Conservation (phyloP, 2,888 invertebrate genomes). For the Stenichneumon culpator region DNA sequence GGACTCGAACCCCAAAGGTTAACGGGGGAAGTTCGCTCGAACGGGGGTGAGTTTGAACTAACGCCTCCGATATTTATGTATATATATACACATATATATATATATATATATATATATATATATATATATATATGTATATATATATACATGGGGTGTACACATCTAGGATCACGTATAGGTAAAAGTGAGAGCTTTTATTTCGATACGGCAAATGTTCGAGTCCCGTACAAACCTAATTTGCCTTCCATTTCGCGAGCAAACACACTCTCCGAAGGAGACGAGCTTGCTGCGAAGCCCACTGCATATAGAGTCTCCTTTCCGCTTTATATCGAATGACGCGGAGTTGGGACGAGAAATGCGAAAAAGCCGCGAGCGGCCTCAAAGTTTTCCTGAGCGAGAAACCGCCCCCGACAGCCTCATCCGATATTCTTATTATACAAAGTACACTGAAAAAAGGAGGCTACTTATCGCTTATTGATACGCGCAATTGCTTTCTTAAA, state of each 20-base stretch:
- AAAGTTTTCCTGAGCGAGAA: neutral
- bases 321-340: slow-evolving; percentile 3
- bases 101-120: neutral
- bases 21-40: slow-evolving; percentile 71
- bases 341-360: neutral
- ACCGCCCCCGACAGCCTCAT: neutral
- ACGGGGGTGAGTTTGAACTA: slow-evolving; percentile 44
- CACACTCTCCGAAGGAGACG: slow-evolving; percentile 72
- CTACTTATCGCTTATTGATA: too few species aligned
- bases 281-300: slow-evolving; percentile 9
- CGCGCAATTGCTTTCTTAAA: too few species aligned
- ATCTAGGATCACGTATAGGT: slow-evolving; percentile 1
- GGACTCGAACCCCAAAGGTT: slow-evolving; percentile 72
- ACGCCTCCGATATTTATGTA: neutral
- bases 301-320: slow-evolving; percentile 6
- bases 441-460: neutral
- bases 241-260: slow-evolving; percentile 83
- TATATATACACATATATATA: neutral
- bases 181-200: slow-evolving; percentile 79
- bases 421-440: neutral
- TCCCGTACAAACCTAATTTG: slow-evolving; percentile 83
- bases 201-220: slow-evolving; percentile 81
- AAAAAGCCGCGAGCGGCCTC: neutral
- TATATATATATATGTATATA: neutral
- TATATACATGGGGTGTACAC: neutral